Conservation (phyloP, 2,888 invertebrate genomes). For the Drosophila nigritarsus region DNA sequence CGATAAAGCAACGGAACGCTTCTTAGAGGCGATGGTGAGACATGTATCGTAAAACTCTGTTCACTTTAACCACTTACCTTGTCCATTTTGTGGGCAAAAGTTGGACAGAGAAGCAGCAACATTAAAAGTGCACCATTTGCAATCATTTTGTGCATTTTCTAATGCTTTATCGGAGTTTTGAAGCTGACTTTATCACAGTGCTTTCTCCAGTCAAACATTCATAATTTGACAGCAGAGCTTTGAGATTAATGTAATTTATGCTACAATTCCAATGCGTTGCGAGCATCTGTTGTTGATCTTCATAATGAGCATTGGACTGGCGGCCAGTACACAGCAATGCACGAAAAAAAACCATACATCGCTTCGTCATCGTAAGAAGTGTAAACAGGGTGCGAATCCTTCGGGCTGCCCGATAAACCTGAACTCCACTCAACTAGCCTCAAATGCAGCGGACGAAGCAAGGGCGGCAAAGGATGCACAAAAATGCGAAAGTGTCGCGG, state of each 20-base stretch:
- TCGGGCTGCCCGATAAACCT: conserved; percentile 18
- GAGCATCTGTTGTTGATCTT: conserved; percentile 20
- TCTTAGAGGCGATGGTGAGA: background rate
- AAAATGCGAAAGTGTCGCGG: conserved; percentile 10
- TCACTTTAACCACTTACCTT: conserved; percentile 19
- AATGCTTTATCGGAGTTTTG: background rate
- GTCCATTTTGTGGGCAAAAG: conserved; percentile 6
- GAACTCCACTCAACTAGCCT: conserved; percentile 38
- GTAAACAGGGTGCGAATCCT: background rate
- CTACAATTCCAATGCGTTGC: conserved; percentile 53
- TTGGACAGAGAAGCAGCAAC: background rate
- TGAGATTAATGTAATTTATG: conserved; percentile 44
- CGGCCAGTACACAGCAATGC: background rate
- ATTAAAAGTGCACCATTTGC: conserved; percentile 2
- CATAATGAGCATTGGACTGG: conserved; percentile 34
- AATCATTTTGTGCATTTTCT: conserved; percentile 25
- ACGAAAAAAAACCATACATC: background rate
- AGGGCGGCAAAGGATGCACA: conserved; percentile 47
- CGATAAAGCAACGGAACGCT: conserved; percentile 2
- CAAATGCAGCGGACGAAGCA: conserved; percentile 33
- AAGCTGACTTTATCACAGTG: background rate
- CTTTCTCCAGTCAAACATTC: background rate
- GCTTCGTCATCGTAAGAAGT: background rate
- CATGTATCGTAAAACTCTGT: background rate
- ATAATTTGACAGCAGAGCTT: conserved; percentile 16